phyloP scores from a whole-genome alignment of 2,797 vertebrate genomes.

The Hozukius guyotensis region DNA sequence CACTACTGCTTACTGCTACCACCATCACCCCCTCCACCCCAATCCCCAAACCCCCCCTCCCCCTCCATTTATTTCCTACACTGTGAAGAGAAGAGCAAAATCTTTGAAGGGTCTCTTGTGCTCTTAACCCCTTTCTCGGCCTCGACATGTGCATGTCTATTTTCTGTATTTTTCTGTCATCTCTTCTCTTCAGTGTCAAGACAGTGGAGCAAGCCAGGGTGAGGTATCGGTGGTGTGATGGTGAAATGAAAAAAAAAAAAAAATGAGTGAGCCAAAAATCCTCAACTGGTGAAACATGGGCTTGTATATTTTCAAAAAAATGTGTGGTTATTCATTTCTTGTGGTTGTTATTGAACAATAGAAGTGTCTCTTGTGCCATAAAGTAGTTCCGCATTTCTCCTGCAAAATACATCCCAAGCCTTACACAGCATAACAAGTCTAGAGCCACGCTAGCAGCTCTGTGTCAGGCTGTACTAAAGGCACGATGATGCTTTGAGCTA shows the following conservation, averaged over 20 bases:
- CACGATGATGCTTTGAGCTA: neutral
- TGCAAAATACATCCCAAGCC: neutral
- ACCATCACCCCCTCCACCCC: neutral
- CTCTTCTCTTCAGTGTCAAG: constrained; percentile 39
- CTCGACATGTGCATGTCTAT: constrained; percentile 41
- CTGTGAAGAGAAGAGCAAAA: constrained; percentile 28
- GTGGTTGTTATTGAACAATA: neutral
- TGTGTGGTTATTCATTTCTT: neutral
- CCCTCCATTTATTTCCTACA: constrained; percentile 18
- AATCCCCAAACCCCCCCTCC: neutral
- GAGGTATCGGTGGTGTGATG: neutral
- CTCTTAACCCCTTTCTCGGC: constrained; percentile 52
- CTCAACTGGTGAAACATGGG: neutral
- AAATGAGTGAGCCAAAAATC: neutral
- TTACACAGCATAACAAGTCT: neutral
- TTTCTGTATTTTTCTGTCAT: constrained; percentile 57
- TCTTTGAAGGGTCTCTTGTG: constrained; percentile 52
- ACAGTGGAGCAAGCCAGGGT: neutral
- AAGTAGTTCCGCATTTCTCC: neutral
- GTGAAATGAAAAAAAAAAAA: constrained; percentile 9
- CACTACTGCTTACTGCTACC: neutral
- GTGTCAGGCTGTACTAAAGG: neutral
- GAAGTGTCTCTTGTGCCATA: neutral
- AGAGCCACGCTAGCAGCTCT: neutral
- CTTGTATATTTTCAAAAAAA: neutral